Evolutionary conservation across 2,797 vertebrate species (phyloP).

Genomic region (Tragelaphus eurycerus): DNA sequence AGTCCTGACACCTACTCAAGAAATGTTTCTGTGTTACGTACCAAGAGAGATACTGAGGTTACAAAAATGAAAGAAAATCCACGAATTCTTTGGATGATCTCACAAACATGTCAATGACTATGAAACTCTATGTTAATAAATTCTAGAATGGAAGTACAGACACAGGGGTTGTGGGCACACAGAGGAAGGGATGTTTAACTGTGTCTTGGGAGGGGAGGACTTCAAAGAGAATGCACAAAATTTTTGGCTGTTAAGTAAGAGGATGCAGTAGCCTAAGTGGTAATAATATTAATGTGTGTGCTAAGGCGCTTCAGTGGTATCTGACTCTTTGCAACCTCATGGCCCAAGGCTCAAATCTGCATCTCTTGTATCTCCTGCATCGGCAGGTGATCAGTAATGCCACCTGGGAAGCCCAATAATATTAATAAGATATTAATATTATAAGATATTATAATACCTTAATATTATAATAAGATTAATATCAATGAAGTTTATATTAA

Average conservation of each 20-base stretch:
- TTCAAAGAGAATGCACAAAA: not conserved
- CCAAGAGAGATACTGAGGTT: not conserved
- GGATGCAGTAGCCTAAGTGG: not conserved
- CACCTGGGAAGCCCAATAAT: not conserved
- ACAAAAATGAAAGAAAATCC: not conserved
- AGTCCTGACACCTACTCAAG: not conserved
- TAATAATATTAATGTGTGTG: not conserved
- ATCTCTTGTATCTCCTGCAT: not conserved
- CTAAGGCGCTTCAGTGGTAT: not conserved
- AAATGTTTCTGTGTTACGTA: not conserved
- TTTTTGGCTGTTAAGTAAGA: not conserved
- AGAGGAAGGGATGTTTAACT: not conserved
- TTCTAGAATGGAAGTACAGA: not conserved
- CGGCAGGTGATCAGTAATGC: not conserved
- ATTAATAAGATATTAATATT: not conserved
- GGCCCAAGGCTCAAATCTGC: not conserved
- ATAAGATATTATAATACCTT: not conserved
- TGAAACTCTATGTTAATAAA: not conserved
- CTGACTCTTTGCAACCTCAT: not conserved
- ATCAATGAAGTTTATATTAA: not conserved
- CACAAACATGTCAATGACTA: not conserved
- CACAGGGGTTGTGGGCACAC: not conserved
- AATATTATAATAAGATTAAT: not conserved
- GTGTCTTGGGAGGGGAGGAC: not conserved
- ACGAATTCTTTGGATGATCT: not conserved